Evolutionary conservation across 1,140 invertebrate species (phyloP).

Genomic region (Hyles euphorbiae): DNA sequence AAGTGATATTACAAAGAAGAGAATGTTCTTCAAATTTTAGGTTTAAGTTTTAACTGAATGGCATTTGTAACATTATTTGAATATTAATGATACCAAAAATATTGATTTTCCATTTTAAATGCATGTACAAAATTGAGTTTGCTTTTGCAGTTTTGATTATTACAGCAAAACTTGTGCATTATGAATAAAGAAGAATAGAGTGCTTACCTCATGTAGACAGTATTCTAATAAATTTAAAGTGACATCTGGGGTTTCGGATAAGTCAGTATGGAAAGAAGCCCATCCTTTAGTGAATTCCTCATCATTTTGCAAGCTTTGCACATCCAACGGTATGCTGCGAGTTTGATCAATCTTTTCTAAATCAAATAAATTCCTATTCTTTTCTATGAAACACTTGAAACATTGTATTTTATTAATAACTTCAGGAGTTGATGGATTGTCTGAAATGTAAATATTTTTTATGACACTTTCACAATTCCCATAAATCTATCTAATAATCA

Average conservation of each 20-base stretch:
- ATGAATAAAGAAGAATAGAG: no score
- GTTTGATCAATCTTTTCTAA: slow-evolving; percentile 79
- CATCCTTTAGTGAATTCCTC: slow-evolving; percentile 77
- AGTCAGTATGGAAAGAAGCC: slow-evolving; percentile 79
- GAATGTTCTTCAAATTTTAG: no score
- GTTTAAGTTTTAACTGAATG: no score
- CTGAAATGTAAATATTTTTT: slow-evolving; percentile 55
- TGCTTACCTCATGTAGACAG: slow-evolving; percentile 82
- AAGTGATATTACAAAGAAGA: no score
- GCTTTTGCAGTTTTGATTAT: no score
- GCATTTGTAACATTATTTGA: no score
- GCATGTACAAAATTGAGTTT: no score
- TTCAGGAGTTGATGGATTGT: slow-evolving; percentile 66
- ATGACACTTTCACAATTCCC: background rate
- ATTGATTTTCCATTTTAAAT: no score
- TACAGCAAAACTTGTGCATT: no score
- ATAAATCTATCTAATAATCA: no score
- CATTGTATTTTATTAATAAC: slow-evolving; percentile 73
- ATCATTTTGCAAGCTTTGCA: slow-evolving; percentile 78
- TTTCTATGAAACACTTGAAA: slow-evolving; percentile 76
- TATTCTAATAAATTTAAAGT: slow-evolving; percentile 82
- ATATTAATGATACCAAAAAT: no score
- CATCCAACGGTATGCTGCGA: slow-evolving; percentile 79
- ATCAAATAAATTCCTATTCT: slow-evolving; percentile 72
- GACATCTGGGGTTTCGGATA: slow-evolving; percentile 79